phyloP scores from a whole-genome alignment of 1,140 invertebrate species.

The Pseudomyrmex dendroicus region DNA sequence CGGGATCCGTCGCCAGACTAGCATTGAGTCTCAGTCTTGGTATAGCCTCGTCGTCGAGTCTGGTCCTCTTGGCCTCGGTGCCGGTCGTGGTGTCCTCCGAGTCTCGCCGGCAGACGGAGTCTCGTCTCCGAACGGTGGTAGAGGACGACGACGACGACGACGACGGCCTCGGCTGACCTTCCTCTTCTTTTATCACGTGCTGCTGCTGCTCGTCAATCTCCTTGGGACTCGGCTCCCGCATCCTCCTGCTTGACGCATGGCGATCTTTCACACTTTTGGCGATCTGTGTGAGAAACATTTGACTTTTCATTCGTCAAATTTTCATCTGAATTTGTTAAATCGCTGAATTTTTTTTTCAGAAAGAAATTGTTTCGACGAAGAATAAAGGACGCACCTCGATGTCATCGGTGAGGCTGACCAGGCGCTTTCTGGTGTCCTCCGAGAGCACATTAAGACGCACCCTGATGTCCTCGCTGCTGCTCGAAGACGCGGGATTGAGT shows the following conservation, averaged over 20 bases:
- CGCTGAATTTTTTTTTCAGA: not conserved
- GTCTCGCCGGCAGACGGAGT: conserved; percentile 70
- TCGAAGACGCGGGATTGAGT: conserved; percentile 70
- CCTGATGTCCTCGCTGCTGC: conserved; percentile 78
- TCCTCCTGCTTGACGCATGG: conserved; percentile 70
- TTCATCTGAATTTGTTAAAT: not conserved
- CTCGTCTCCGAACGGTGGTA: conserved; percentile 67
- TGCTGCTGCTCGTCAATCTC: conserved; percentile 76
- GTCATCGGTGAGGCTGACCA: conserved; percentile 80
- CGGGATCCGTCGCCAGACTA: conserved; percentile 92
- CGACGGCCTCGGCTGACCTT: conserved; percentile 66
- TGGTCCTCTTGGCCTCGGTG: conserved; percentile 77
- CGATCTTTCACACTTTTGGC: conserved; percentile 74
- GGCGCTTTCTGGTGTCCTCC: conserved; percentile 81
- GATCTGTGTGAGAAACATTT: conserved; percentile 64
- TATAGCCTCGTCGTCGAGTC: conserved; percentile 83
- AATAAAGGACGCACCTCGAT: conserved; percentile 75
- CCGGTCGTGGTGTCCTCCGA: conserved; percentile 75
- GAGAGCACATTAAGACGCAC: conserved; percentile 79
- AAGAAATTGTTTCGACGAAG: not conserved
- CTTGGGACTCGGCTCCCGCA: conserved; percentile 80
- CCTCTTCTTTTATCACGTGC: conserved; percentile 76
- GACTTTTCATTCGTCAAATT: not conserved
- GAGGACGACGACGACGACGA: conserved; percentile 47
- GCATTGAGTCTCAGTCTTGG: conserved; percentile 91